Percentiles rank a stretch among this genome's conserved stretches.
Conservation (phyloP, 1,140 invertebrate species). For the Helicorthomorpha holstii region DNA sequence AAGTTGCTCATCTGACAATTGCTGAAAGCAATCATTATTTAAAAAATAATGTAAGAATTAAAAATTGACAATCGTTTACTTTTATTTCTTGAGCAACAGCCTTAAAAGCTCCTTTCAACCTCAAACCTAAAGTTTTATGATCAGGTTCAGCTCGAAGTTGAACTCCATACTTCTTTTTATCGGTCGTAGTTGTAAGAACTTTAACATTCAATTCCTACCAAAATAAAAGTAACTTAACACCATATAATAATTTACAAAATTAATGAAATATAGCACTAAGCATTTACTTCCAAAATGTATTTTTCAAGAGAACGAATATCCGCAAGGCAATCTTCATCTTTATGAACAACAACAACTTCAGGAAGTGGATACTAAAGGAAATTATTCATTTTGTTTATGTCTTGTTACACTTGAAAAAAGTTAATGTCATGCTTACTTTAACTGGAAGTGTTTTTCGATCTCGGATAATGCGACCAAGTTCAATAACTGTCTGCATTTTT, state of each 20-base stretch:
- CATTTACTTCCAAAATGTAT: constrained; percentile 58
- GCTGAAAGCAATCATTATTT: constrained; percentile 15
- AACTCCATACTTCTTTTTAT: constrained; percentile 88
- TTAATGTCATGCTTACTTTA: too few relatives aligned
- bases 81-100: constrained; percentile 65
- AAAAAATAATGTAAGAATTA: background rate
- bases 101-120: constrained; percentile 80
- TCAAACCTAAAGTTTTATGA: constrained; percentile 66
- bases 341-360: constrained; percentile 87
- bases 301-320: constrained; percentile 62
- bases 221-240: background rate
- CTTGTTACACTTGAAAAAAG: too few relatives aligned
- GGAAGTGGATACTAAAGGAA: constrained; percentile 65
- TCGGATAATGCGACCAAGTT: constrained; percentile 76
- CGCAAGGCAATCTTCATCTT: constrained; percentile 55
- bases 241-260: background rate
- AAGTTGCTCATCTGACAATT: constrained; percentile 59
- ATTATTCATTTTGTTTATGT: too few relatives aligned
- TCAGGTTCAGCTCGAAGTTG: constrained; percentile 86
- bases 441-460: constrained; percentile 86
- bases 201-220: constrained; percentile 74
- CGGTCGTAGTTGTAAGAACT: constrained; percentile 66
- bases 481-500: constrained; percentile 88
- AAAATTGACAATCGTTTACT: constrained; percentile 14
- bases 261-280: constrained; percentile 6